Base-by-base conservation (phyloP, 2,797 vertebrate species). In the Selene dorsalis region DNA sequence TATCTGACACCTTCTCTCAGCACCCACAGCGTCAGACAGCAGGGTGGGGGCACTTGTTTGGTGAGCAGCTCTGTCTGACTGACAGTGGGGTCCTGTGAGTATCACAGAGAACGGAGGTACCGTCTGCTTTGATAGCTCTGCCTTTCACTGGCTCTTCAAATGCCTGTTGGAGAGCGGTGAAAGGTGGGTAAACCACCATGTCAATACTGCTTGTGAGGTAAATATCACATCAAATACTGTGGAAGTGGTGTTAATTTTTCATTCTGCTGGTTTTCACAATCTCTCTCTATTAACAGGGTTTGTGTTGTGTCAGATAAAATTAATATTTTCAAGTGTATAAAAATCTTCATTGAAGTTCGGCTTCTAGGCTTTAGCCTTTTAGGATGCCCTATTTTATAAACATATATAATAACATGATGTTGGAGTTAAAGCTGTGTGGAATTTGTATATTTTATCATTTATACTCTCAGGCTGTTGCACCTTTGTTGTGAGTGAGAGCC, bases 1-100 rank as follows among this genome's bases (percentile, higher is more conserved):
- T 87, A 89, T 86, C 86, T 89, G 87, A 93, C 89, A 84, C 90
- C 84, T 83, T 84, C 89, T 81, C 86, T 82, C 72, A 20, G 80
- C 88, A 82, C 87, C 86, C 66, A 35, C 74, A 13, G 87, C 80
- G 86, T 35, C 60, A 90, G 87, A 75, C 78, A 65, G 69, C 74
- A 47, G 84, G 89, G 81, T 67, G 85, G 79, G 70, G 87, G 75
- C 59, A 65, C 68, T 82, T 80, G 79, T 87, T 89, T 83, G 22
- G 64, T 22, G 80, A 76, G 82, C 57, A 13, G 71, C 69, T 60
- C 76, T 35, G 47, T 79, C 71, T 95, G 93, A 94, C 87, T 93
- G 93, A 93, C 92, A 90, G 88, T 47, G 38, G 65, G 87, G 82
- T 87, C 84, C 77, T 71, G 60, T 76, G 84, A 91, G 87, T 77